These are phyloP conservation scores for Holothuria leucospilota DNA, from an alignment of 53 echinoderm and acorn worm species.

Conservation along the genomic window DNA sequence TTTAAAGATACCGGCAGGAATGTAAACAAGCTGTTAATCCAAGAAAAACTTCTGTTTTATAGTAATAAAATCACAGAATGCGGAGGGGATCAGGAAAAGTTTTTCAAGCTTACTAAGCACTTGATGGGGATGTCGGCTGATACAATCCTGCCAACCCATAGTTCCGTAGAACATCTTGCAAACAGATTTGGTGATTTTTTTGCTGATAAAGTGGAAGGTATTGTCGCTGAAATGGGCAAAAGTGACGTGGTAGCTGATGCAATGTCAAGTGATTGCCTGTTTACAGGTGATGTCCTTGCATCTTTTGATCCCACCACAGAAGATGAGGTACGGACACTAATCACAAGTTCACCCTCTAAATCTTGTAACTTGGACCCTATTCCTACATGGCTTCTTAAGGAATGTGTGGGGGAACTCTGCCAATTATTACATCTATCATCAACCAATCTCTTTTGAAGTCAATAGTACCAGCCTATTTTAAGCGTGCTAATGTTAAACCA, in stretches of 20 bases:
- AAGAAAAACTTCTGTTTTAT: slow-evolving; percentile 21
- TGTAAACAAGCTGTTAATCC: slow-evolving; percentile 26
- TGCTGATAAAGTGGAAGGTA: slow-evolving; percentile 16
- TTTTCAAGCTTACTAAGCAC: slow-evolving; percentile 31
- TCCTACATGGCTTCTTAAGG: slow-evolving; percentile 39
- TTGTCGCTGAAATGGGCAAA: background rate
- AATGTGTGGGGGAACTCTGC: slow-evolving; percentile 21
- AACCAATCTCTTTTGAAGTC: slow-evolving; percentile 36
- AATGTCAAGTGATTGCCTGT: no score
- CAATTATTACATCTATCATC: slow-evolving; percentile 42
- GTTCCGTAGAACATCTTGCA: slow-evolving; percentile 14
- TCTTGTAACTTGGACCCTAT: slow-evolving; percentile 33
- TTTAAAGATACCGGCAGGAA: background rate
- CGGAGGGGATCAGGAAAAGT: slow-evolving; percentile 34
- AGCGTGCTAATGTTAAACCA: slow-evolving; percentile 34
- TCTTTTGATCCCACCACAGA: no score
- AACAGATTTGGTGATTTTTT: slow-evolving; percentile 37
- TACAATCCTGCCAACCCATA: slow-evolving; percentile 19
- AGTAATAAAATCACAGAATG: slow-evolving; percentile 29
- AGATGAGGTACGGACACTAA: background rate
- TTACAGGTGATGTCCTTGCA: no score
- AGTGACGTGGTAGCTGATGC: background rate
- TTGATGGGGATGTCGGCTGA: slow-evolving; percentile 20
- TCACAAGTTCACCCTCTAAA: background rate
- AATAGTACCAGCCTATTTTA: background rate